Evolutionary conservation across 2,888 invertebrate genomes (phyloP).

Genomic region (Leptinotarsa tumamoca): DNA sequence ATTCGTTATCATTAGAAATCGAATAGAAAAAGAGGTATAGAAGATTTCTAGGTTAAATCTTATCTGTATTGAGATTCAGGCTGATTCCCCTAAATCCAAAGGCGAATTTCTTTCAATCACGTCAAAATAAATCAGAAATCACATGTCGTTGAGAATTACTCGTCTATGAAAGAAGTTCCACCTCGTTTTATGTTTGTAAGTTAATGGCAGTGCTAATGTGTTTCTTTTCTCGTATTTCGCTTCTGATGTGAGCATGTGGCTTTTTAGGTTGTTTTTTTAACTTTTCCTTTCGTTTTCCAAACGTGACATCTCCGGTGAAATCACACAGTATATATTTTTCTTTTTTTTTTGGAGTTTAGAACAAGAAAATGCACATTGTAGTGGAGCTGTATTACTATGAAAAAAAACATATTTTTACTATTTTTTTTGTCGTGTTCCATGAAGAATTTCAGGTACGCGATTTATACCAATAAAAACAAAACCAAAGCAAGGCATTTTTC

Average conservation of each 20-base stretch:
- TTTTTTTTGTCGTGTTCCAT: no score
- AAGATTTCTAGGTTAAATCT: no score
- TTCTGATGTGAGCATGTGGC: slow-evolving; percentile 8
- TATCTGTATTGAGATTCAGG: no score
- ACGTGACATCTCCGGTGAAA: slow-evolving; percentile 44
- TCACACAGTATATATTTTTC: slow-evolving; percentile 8
- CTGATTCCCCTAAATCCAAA: no score
- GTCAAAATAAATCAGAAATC: neutral
- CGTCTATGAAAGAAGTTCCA: slow-evolving; percentile 7
- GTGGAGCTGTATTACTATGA: neutral
- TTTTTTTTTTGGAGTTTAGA: neutral
- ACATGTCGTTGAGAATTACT: neutral
- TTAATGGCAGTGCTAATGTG: slow-evolving; percentile 19
- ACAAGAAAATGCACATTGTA: neutral
- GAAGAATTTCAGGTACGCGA: no score
- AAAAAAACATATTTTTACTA: neutral
- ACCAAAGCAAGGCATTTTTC: no score
- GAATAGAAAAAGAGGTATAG: no score
- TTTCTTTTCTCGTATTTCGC: slow-evolving; percentile 20
- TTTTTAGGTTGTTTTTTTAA: slow-evolving; percentile 11
- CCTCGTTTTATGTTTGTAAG: slow-evolving; percentile 4
- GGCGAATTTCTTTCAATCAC: neutral
- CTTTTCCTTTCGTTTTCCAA: slow-evolving; percentile 34
- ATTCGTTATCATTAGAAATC: no score
- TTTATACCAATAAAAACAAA: no score